A percentile compares a stretch with the other conserved stretches of the same genome.
Conservation (phyloP, 2,113 vertebrate genomes). For the Alligator mississippiensis region DNA sequence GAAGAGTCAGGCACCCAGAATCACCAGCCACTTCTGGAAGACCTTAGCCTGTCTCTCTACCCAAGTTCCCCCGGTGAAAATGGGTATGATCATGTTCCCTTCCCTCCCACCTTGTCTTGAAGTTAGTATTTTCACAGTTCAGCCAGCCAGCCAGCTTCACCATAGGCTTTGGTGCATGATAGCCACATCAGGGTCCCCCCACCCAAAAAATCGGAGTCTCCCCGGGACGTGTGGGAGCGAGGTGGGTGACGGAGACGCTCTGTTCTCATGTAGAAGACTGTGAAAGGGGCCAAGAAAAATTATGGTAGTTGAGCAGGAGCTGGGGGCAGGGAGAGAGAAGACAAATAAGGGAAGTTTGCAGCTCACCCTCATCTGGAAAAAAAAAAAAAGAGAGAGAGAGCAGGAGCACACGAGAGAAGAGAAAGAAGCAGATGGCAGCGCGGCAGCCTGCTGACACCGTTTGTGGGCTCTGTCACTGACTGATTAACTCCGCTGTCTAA, state of each 20-base stretch:
- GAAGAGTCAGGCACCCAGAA: background rate
- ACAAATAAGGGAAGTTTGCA: slow-evolving; percentile 23
- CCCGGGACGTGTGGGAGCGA: background rate
- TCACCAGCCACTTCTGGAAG: background rate
- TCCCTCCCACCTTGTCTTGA: background rate
- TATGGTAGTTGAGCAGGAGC: background rate
- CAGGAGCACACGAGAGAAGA: slow-evolving; percentile 28
- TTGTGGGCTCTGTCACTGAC: slow-evolving; percentile 81
- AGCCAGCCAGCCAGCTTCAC: background rate
- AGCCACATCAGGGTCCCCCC: background rate
- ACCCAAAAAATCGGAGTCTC: fast-evolving
- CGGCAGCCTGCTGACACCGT: slow-evolving; percentile 77
- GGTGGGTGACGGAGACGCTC: background rate
- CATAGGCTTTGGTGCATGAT: background rate
- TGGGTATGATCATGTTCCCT: background rate
- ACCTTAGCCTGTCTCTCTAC: background rate
- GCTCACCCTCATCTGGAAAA: background rate
- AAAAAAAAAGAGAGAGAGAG: background rate
- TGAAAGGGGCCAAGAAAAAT: background rate
- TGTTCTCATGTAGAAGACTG: background rate
- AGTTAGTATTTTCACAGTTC: background rate
- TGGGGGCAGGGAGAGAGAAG: background rate
- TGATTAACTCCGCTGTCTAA: slow-evolving; percentile 85
- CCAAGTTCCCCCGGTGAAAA: background rate
- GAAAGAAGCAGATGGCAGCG: slow-evolving; percentile 75